Base-by-base conservation (phyloP, 2,797 vertebrate genomes). In the Falco columbarius region DNA sequence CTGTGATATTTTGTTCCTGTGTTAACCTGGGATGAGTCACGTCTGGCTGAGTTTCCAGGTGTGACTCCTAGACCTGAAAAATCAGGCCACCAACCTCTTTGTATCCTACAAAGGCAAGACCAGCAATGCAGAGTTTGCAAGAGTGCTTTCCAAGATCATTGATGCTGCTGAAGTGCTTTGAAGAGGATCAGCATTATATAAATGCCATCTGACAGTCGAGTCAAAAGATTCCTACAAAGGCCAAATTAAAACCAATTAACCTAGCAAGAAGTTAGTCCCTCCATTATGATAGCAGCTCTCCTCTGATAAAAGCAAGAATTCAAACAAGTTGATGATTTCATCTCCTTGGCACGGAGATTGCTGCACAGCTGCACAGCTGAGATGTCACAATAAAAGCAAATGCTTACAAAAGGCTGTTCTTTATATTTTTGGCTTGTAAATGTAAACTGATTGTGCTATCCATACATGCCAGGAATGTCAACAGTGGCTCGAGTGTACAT, bases 281-380 rank as follows among this genome's bases (percentile, higher is more conserved):
- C 73, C 81, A 27, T 91, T 90, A 23, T 52, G 82, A 70, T 20
- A 82, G 72, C 92, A 76, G 95, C 90, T 91, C 92, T 52, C 72
- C 84, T 29, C 54, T 40, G 92, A 93, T 66, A 73, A 89, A 85
- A 82, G 84, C 86, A 89, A 72, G 81, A 94, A 96, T 95, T 93
- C 91, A n/a, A 87, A 47, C 59, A 22, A 88, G 52, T 12, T 55
- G 74, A 88, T 85, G 83, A 82, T 89, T 91, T 79, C 92, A 93
- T 80, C 84, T 93, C 74, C 94, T 87, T 91, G 93, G 93, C 94
- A 89, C 6, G 17, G 36, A 42, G 83, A 89, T 26, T 18, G 34
- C 74, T 12, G 77, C 87, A 42, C 90, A 94, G 91, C 93, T 94
- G 85, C 92, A 56, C 75, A 47, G 81, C 85, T 88, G 90, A 88